Evolutionary conservation across 2,888 invertebrate genomes (phyloP).

Genomic region (Isotomurus palustris): DNA sequence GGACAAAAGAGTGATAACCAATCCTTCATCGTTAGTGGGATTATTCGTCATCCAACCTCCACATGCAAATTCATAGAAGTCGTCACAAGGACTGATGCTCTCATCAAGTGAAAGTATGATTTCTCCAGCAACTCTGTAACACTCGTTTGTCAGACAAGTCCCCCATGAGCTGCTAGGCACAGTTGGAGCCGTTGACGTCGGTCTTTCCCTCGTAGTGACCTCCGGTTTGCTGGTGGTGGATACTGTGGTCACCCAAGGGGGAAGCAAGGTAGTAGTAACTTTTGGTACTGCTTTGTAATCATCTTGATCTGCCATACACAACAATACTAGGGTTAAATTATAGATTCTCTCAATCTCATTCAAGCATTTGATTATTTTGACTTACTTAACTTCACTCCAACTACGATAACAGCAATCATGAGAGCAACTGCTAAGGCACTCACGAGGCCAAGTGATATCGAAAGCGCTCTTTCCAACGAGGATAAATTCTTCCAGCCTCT

Average conservation of each 20-base stretch:
- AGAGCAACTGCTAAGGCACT: constrained; percentile 18
- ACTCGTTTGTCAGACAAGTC: constrained; percentile 24
- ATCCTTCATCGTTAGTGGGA: constrained; percentile 48
- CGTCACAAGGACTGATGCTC: constrained; percentile 51
- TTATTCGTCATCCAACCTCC: constrained; percentile 52
- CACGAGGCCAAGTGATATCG: constrained; percentile 19
- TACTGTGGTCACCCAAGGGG: constrained; percentile 18
- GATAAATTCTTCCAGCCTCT: constrained; percentile 26
- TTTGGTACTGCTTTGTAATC: constrained; percentile 7
- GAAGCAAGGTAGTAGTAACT: not conserved
- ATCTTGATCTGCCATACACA: constrained; percentile 11
- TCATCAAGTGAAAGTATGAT: constrained; percentile 49
- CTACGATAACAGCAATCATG: constrained; percentile 29
- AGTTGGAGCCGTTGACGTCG: constrained; percentile 11
- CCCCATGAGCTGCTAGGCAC: not conserved
- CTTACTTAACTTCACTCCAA: constrained; percentile 29
- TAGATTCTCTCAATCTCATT: not conserved
- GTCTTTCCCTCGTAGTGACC: constrained; percentile 7
- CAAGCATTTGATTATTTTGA: not conserved
- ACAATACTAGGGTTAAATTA: not conserved
- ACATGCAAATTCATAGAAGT: constrained; percentile 54
- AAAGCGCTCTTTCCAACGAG: constrained; percentile 26
- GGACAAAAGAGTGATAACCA: constrained; percentile 59
- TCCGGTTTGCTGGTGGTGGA: constrained; percentile 1
- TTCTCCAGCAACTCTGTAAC: constrained; percentile 41